Conservation (phyloP, 2,113 vertebrate species). For the Erinaceus europaeus region DNA sequence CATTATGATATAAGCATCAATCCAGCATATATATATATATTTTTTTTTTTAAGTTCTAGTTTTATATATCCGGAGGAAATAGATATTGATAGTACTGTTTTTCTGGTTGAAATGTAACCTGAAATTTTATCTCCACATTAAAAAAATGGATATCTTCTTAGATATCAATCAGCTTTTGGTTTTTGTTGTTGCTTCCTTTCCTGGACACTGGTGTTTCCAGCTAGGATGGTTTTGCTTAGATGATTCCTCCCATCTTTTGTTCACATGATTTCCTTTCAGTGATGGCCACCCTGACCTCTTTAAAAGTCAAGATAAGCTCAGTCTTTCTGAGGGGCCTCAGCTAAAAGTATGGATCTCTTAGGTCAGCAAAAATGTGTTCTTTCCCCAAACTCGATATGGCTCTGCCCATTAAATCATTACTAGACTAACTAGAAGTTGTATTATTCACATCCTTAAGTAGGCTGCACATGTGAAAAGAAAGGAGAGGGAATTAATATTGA, state of each 20-base stretch:
- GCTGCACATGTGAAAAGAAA: not conserved
- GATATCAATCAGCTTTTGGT: constrained; percentile 37
- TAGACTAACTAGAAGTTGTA: constrained; percentile 6
- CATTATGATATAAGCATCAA: not conserved
- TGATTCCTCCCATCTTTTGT: not conserved
- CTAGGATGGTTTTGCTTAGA: constrained; percentile 6
- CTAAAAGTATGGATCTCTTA: constrained; percentile 48
- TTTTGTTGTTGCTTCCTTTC: constrained; percentile 5
- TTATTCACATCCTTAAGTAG: constrained; percentile 52
- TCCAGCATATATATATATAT: not conserved
- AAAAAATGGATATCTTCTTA: constrained; percentile 38
- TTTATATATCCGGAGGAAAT: not conserved
- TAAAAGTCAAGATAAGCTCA: constrained; percentile 41
- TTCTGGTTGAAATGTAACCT: constrained; percentile 8
- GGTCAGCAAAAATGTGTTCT: constrained; percentile 39
- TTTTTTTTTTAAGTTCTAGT: not conserved
- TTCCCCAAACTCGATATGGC: constrained; percentile 24
- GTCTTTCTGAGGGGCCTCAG: constrained; percentile 3
- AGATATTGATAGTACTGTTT: constrained; percentile 1
- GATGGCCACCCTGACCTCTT: constrained; percentile 20
- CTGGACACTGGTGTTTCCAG: not conserved
- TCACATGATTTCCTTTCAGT: constrained; percentile 14
- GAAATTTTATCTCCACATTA: constrained; percentile 38
- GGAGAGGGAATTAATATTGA: constrained; percentile 46
- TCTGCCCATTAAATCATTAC: constrained; percentile 45